Conservation (phyloP, 2,888 invertebrate genomes). For the Timema podura region DNA sequence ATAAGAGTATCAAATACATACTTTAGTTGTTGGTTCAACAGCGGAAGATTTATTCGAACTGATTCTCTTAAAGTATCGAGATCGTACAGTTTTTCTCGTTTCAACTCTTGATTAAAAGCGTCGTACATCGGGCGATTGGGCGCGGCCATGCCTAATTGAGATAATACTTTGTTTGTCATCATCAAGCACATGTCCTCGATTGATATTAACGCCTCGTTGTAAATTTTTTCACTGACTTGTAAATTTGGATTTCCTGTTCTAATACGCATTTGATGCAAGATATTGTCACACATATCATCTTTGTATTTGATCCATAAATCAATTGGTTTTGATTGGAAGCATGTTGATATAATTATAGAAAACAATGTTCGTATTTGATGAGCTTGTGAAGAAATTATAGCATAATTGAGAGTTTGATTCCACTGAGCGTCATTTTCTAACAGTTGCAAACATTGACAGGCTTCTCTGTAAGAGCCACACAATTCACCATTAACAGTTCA, state of each 20-base stretch:
- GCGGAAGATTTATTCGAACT: constrained; percentile 8
- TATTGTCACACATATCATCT: constrained; percentile 1
- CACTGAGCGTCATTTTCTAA: background rate
- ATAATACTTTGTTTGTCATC: background rate
- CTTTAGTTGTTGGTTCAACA: constrained; percentile 4
- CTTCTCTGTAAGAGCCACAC: constrained; percentile 42
- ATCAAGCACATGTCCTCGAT: background rate
- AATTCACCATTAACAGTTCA: constrained; percentile 41
- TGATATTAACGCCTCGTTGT: background rate
- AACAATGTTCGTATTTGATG: constrained; percentile 6
- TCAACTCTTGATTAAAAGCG: background rate
- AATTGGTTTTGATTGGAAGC: background rate
- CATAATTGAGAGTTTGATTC: background rate
- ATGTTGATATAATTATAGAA: constrained; percentile 5
- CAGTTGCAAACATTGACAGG: constrained; percentile 26
- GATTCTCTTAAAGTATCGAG: background rate
- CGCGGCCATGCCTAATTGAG: background rate
- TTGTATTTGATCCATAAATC: constrained; percentile 1
- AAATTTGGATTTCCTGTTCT: background rate
- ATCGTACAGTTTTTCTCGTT: background rate
- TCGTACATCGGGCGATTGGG: background rate
- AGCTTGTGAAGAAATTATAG: background rate
- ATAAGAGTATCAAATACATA: background rate
- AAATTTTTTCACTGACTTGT: background rate
- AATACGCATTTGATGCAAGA: background rate